Evolutionary conservation across 2,113 vertebrate genomes (phyloP).

Genomic region (Aphyosemion australe): DNA sequence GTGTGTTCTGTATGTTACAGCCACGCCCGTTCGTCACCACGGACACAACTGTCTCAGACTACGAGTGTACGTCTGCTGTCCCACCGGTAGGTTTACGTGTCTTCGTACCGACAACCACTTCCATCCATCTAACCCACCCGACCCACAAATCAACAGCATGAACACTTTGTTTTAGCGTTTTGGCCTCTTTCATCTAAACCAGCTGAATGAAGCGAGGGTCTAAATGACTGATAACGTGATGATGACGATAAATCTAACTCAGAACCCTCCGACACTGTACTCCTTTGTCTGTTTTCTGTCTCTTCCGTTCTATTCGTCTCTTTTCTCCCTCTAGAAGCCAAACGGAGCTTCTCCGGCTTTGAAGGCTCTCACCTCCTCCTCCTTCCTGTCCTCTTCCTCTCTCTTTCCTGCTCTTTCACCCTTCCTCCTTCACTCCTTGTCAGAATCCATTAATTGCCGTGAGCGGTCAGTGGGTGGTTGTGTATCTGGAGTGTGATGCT

Average conservation of each 20-base stretch:
- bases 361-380: constrained; percentile 27
- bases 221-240: no score
- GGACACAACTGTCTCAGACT: constrained; percentile 92
- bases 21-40: constrained; percentile 92
- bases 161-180: no score
- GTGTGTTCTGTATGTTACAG: constrained; percentile 68
- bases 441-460: constrained; percentile 68
- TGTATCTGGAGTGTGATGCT: constrained; percentile 70
- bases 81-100: constrained; percentile 85
- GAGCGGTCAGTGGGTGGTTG: constrained; percentile 68
- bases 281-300: constrained; percentile 17
- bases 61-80: constrained; percentile 96
- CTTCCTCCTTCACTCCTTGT: constrained; percentile 49
- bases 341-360: constrained; percentile 49
- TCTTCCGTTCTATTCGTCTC: constrained; percentile 9
- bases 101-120: no score
- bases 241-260: no score
- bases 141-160: no score
- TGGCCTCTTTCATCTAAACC: no score
- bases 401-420: constrained; percentile 10
- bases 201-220: no score
- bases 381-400: constrained; percentile 20
- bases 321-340: constrained; percentile 12
- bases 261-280: no score
- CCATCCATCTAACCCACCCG: no score